Base-by-base conservation (phyloP, 2,797 vertebrate genomes). In the Melanotaenia pygmaea region DNA sequence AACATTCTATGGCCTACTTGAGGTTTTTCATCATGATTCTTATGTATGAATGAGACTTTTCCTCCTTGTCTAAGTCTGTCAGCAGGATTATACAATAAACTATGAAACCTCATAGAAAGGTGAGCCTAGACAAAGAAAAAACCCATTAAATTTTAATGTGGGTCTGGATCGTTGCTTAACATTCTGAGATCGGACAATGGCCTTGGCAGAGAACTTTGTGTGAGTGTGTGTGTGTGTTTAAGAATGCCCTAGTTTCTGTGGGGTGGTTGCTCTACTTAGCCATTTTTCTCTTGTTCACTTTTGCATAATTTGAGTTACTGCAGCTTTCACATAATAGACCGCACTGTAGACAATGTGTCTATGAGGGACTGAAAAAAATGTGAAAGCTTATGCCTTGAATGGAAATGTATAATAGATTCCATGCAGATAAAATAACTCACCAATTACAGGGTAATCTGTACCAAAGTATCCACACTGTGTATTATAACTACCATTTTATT, bases 61-160 rank as follows among this genome's bases (percentile, higher is more conserved):
- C 9, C 24, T 32, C 9, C 26, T n/a, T 43, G 24, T 13, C 26
- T 24, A 14, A 51, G 43, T 34, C 45, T 64, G 28, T 47, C 43
- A n/a, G 18, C 10, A 34, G 18, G 20, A 64, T 50, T 32, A 50
- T 22, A n/a, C 9, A 32, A 47, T 50, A 1, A 22, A 20, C 3
- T 32, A 35, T 22, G 30, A 22, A 20, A 11, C 11, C 7, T 64
- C 28, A 30, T 32, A 6, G 4, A 63, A 11, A 50, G 28, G 61
- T 34, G 4, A 32, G 28, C 43, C 11, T 47, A 5, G 28, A 51
- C 5, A 22, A 50, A 14, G 28, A 22, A 51, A 34, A 11, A 54
- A 54, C 4, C 61, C 28, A 64, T 13, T 22, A 51, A 50, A 51
- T 50, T 64, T 26, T 22, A 50, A 63, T n/a, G 26, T 47, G 40